A percentile compares a stretch with the other conserved stretches of the same genome.
These are phyloP conservation scores for Eretmocerus hayati DNA, from an alignment of 2,888 invertebrate genomes.

Conservation along the genomic window DNA sequence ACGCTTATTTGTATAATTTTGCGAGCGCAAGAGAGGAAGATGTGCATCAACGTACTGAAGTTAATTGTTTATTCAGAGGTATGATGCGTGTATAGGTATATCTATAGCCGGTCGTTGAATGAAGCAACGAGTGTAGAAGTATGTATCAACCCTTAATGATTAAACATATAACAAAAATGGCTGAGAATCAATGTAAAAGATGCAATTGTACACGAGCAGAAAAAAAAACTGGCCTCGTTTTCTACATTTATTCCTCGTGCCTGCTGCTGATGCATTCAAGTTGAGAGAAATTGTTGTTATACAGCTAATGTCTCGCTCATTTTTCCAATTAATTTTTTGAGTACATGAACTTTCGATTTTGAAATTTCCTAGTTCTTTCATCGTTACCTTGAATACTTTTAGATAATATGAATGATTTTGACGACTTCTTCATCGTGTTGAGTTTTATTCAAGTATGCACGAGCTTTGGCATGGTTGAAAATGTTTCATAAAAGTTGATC, in stretches of 20 bases:
- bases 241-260: not conserved
- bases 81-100: not conserved
- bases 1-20: not conserved
- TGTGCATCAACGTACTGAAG: too few relatives aligned
- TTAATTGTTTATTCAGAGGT: too few relatives aligned
- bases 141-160: not conserved
- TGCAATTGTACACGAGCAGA: not conserved
- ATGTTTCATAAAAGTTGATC: slow-evolving; percentile 6
- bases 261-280: not conserved
- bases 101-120: slow-evolving; percentile 6
- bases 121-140: too few relatives aligned
- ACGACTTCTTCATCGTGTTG: not conserved
- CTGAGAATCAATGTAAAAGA: slow-evolving; percentile 2
- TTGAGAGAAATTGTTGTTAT: not conserved
- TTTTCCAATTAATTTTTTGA: too few relatives aligned
- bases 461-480: not conserved
- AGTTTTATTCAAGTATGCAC: not conserved
- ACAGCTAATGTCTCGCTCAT: not conserved
- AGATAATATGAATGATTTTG: not conserved
- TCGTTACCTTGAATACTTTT: too few relatives aligned
- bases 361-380: too few relatives aligned
- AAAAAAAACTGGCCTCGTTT: slow-evolving; percentile 7
- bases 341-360: too few relatives aligned
- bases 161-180: not conserved
- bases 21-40: not conserved